Base-by-base conservation (phyloP, 1,140 invertebrate genomes). In the Scaptomyza hsui region DNA sequence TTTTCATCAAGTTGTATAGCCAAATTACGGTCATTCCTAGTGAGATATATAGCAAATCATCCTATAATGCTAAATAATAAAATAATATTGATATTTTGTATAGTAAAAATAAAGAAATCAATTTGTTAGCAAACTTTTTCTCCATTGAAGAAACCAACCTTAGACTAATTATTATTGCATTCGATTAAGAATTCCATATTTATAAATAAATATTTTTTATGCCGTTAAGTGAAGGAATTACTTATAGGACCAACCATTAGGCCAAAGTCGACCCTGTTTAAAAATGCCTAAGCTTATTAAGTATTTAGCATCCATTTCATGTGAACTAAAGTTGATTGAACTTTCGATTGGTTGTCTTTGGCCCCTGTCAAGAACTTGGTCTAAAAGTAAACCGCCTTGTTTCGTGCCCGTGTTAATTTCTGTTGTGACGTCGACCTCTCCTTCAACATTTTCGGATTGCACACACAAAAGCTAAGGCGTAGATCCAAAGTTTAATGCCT, bases 361-460 rank as follows among this genome's bases (percentile, higher is more conserved):
- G 32, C 32, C 12, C 16, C 29, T 18, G 37, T n/a, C n/a, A 15
- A 21, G 18, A 6, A 12, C 24, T 21, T n/a, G 35, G 12, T 32
- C 12, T 12, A 24, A 24, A 10, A 13, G 13, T 24, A 24, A 39
- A 4, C 19, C 52, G 15, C 19, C 13, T 53, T 15, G 13, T 16
- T 18, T 26, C 39, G 57, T 52, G 26, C 44, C 57, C 29, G 56
- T 67, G 68, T 68, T 68, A 61, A 56, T 35, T 26, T 48, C 19
- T 42, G 59, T 21, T 59, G 76, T 72, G 60, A 49, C 67, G 67
- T 53, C 21, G 18, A 37, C 35, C 35, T 21, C 64, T 62, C 19
- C 10, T 85, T 42, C 85, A 83, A 83, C 80, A 83, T 83, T 86
- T 72, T 85, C 76, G 41, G 60, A 79, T 59, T 57, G 67, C 45